A percentile compares a stretch with the other conserved stretches of the same genome.
Evolutionary conservation across 1,140 invertebrate species (phyloP).

Genomic region (Lepidurus apus): DNA sequence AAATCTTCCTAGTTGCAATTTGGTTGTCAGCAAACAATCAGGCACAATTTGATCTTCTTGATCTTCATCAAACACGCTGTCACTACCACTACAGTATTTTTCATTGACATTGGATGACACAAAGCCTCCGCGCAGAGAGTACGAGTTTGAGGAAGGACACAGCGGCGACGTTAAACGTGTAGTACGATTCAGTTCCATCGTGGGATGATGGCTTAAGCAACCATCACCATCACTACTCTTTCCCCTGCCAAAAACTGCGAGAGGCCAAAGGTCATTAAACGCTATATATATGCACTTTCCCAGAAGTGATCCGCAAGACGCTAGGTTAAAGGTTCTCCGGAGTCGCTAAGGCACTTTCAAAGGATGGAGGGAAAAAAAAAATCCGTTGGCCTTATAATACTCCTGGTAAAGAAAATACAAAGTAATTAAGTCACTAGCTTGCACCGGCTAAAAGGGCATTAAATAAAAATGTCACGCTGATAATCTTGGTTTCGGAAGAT

Average conservation of each 20-base stretch:
- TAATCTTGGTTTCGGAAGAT: neutral
- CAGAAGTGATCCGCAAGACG: neutral
- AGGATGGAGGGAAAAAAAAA: neutral
- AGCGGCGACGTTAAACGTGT: neutral
- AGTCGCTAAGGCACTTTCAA: neutral
- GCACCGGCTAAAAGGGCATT: neutral
- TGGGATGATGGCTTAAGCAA: slow-evolving; percentile 10
- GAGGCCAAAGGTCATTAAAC: slow-evolving; percentile 5
- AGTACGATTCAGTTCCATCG: slow-evolving; percentile 4
- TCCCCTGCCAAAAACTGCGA: neutral
- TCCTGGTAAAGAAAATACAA: neutral
- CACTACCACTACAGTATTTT: slow-evolving; percentile 20
- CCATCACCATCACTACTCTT: slow-evolving; percentile 11
- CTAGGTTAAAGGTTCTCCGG: neutral
- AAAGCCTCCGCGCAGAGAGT: neutral
- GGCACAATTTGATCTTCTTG: slow-evolving; percentile 34
- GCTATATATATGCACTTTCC: neutral
- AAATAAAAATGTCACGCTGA: neutral
- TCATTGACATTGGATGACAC: slow-evolving; percentile 2
- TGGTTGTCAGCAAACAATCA: slow-evolving; percentile 29
- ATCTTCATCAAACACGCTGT: slow-evolving; percentile 32
- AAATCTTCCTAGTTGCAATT: slow-evolving; percentile 28
- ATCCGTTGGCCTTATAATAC: neutral
- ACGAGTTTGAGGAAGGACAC: neutral
- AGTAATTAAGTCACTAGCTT: neutral